Conservation (phyloP, 2,797 vertebrate genomes). For the Gymnodraco acuticeps region DNA sequence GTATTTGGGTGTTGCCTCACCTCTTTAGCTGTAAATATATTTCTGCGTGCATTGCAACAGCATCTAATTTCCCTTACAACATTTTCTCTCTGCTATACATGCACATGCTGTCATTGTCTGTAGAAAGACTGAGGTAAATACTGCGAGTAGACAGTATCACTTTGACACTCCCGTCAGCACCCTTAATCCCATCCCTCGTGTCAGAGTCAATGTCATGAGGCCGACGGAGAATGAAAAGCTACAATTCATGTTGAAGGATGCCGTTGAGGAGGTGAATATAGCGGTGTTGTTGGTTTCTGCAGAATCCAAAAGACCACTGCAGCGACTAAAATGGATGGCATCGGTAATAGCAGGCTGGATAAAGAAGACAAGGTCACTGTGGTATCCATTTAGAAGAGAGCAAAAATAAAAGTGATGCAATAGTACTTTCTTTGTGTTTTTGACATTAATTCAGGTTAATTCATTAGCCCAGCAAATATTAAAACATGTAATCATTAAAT, state of each 20-base stretch:
- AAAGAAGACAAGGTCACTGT: conserved; percentile 42
- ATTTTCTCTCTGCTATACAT: conserved; percentile 6
- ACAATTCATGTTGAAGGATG: conserved; percentile 60
- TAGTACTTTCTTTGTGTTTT: not conserved
- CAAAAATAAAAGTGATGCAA: not conserved
- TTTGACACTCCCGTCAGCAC: conserved; percentile 62
- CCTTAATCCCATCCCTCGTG: conserved; percentile 63
- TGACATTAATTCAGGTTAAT: not conserved
- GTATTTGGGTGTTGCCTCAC: conserved; percentile 34
- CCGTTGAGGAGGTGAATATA: conserved; percentile 43
- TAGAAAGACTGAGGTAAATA: conserved; percentile 62
- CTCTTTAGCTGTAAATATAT: conserved; percentile 25
- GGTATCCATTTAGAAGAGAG: not conserved
- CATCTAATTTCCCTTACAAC: conserved; percentile 12
- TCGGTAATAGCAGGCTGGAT: conserved; percentile 32
- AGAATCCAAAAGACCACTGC: conserved; percentile 50
- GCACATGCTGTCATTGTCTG: conserved; percentile 33
- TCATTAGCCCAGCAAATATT: not conserved
- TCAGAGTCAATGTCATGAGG: conserved; percentile 66
- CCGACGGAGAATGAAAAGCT: conserved; percentile 54
- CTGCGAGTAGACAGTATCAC: conserved; percentile 53
- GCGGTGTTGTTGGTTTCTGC: conserved; percentile 30
- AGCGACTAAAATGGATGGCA: conserved; percentile 38
- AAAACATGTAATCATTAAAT: not conserved
- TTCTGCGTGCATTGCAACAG: conserved; percentile 16